These are phyloP conservation scores for Pyralis farinalis DNA, from an alignment of 2,888 invertebrate genomes.

Conservation along the genomic window DNA sequence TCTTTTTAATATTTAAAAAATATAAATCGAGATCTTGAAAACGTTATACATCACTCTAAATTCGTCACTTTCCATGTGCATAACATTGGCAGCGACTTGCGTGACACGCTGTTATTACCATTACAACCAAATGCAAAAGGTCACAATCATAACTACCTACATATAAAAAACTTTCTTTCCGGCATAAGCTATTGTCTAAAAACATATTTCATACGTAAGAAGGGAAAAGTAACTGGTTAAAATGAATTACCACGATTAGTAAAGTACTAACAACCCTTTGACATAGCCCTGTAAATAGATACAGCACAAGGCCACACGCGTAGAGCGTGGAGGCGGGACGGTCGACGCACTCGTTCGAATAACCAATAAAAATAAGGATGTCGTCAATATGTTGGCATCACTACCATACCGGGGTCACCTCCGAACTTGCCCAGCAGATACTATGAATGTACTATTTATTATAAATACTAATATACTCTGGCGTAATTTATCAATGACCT, in stretches of 20 bases:
- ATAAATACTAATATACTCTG: conserved; percentile 10
- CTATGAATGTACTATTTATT: conserved; percentile 13
- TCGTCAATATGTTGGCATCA: conserved; percentile 78
- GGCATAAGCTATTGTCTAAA: too few species aligned
- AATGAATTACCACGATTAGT: conserved; percentile 3
- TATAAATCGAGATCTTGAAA: too few species aligned
- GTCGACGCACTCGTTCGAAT: conserved; percentile 71
- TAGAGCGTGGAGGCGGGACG: conserved; percentile 58
- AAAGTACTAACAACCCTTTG: conserved; percentile 11
- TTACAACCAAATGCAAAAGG: too few species aligned
- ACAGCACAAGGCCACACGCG: conserved; percentile 70
- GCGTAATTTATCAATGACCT: conserved; percentile 24
- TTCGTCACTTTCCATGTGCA: too few species aligned
- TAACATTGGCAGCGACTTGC: too few species aligned
- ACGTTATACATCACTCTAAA: too few species aligned
- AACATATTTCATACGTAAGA: too few species aligned
- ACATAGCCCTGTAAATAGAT: conserved; percentile 42
- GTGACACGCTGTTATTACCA: too few species aligned
- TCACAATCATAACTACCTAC: too few species aligned
- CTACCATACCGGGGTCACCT: conserved; percentile 63
- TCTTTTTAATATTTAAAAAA: too few species aligned
- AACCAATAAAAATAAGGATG: conserved; percentile 79
- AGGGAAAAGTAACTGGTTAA: neutral
- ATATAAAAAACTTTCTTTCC: too few species aligned
- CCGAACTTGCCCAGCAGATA: conserved; percentile 42